Base-by-base conservation (phyloP, 2,797 vertebrate genomes). In the Sebastolobus altivelis region DNA sequence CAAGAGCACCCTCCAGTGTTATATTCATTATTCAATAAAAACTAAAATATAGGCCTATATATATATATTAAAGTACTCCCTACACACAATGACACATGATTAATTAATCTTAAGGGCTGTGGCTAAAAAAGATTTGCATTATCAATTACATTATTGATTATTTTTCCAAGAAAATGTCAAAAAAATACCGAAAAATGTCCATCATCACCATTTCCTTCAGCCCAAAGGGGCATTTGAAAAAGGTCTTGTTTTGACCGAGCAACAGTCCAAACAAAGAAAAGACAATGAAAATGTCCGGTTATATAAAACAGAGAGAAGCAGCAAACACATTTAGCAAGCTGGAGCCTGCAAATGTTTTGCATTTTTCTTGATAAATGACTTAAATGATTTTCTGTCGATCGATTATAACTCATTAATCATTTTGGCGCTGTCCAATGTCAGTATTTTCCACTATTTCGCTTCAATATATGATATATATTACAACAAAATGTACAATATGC, bases 1-100 rank as follows among this genome's bases (percentile, higher is more conserved):
- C 83, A 88, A 86, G 86, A 92, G 85, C 88, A 3, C 88, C 86
- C 62, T 61, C 90, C 35, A 54, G 82, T 90, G 88, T 8, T 7
- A 1, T 0, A 9, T 5, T 40, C 14, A 25, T 9, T n/a, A 18
- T 8, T 10, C 6, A 12, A 14, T 8, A 4, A 18, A 52, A 16
- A 38, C 43, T 46, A 46, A 46, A 18, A 46, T 18, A 20, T 20
- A 46, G 33, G 33, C 16, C 3, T 1, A 20, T 12, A 46, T 1
- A 22, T 10, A 22, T 55, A 59, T 59, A 46, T 46, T 59, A 40
- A 13, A 18, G 1, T 8, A 13, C 35, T 29, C 4, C 54, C 27
- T 59, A 3, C 10, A 55, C 29, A 25, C 0, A 29, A 63, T 18
- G 11, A 6, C 10, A 54, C 18, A 18, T 18, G 14, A 25, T 55